Percentiles rank a stretch among this genome's conserved stretches.
Conservation (phyloP, 1,140 invertebrate species). For the Phymastichus coffea region DNA sequence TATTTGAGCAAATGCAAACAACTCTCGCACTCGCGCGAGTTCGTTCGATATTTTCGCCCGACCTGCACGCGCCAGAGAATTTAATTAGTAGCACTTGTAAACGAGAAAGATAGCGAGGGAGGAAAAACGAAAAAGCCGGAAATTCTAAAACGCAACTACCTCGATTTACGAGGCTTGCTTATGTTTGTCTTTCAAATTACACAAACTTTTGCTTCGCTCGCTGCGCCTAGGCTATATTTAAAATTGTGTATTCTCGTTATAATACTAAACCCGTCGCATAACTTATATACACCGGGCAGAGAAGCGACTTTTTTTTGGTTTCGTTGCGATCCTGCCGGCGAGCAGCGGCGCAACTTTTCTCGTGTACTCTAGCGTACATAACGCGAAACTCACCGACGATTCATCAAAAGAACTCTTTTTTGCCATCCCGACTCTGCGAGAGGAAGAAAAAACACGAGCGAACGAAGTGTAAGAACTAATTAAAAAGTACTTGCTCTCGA, state of each 20-base stretch:
- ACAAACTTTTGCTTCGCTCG: background rate
- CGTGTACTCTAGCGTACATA: background rate
- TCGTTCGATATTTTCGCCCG: too few species aligned
- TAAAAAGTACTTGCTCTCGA: too few species aligned
- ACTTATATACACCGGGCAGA: background rate
- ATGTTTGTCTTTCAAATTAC: background rate
- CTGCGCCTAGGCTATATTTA: background rate
- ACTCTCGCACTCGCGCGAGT: too few species aligned
- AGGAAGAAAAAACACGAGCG: too few species aligned
- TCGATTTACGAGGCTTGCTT: background rate
- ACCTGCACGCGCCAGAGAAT: too few species aligned
- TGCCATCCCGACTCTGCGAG: too few species aligned
- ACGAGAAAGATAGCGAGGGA: background rate
- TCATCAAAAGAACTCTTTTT: conserved; percentile 3
- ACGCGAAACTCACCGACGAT: background rate
- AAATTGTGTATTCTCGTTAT: background rate
- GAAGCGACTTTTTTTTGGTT: background rate
- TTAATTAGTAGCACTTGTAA: background rate
- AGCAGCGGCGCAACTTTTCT: conserved; percentile 3
- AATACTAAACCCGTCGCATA: conserved; percentile 1
- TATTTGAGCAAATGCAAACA: too few species aligned
- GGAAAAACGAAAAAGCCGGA: background rate
- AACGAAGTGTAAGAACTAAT: too few species aligned
- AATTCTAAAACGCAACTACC: too few species aligned
- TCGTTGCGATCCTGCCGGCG: background rate